Conservation (phyloP, 2,888 invertebrate species). For the Lacanobia oleracea region DNA sequence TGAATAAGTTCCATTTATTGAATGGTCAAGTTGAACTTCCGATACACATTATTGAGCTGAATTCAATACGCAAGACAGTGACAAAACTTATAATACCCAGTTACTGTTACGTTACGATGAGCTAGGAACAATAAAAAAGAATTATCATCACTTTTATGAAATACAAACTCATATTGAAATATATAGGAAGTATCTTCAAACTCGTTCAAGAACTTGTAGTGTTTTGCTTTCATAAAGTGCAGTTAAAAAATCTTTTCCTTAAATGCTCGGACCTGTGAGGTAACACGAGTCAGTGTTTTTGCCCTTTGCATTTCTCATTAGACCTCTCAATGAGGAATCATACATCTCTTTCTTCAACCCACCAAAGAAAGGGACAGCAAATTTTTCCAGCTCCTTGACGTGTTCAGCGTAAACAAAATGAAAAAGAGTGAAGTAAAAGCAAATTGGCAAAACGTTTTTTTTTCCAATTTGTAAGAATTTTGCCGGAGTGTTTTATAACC, state of each 20-base stretch:
- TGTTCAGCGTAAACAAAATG: slow-evolving; percentile 54
- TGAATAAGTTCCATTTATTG: slow-evolving; percentile 2
- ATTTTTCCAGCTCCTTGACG: slow-evolving; percentile 46
- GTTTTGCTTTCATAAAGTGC: slow-evolving; percentile 28
- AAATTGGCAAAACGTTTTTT: slow-evolving; percentile 62
- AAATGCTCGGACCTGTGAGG: slow-evolving; percentile 39
- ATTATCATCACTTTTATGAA: not conserved
- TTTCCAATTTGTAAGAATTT: slow-evolving; percentile 61
- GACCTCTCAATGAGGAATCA: slow-evolving; percentile 61
- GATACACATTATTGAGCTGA: not conserved
- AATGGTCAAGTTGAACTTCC: not conserved
- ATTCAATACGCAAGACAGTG: not conserved
- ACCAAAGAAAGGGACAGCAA: slow-evolving; percentile 33
- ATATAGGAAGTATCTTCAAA: not conserved
- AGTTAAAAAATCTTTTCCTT: slow-evolving; percentile 47
- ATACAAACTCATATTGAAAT: not conserved
- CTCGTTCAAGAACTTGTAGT: not conserved
- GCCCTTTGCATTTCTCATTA: slow-evolving; percentile 67
- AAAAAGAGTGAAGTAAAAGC: slow-evolving; percentile 59
- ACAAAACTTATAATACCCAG: not conserved
- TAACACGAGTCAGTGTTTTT: slow-evolving; percentile 62
- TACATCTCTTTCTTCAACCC: slow-evolving; percentile 44
- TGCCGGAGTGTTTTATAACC: slow-evolving; percentile 62
- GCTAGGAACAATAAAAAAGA: too few species aligned
- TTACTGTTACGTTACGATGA: not conserved